Conservation (phyloP, 2,888 invertebrate species). For the Eristalis intricaria region DNA sequence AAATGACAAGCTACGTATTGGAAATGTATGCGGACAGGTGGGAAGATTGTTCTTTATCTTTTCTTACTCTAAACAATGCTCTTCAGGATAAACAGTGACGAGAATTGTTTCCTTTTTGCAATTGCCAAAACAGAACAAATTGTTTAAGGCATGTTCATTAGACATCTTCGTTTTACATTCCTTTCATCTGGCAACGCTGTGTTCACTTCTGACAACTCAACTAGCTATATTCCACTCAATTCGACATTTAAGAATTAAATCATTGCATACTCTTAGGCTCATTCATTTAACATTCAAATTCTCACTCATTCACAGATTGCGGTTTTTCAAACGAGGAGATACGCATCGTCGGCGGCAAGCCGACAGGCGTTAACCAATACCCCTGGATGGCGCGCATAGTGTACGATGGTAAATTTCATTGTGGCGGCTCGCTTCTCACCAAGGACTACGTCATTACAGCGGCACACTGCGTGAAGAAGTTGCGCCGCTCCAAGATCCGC, state of each 20-base stretch:
- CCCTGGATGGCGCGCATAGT: slow-evolving; percentile 94
- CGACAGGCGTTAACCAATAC: slow-evolving; percentile 91
- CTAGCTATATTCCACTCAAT: background rate
- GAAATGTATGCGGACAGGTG: no score
- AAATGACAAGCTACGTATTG: no score
- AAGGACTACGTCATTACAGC: slow-evolving; percentile 93
- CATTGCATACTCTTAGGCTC: slow-evolving; percentile 56
- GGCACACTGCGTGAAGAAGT: slow-evolving; percentile 90
- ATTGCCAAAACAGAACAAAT: background rate
- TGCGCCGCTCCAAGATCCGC: slow-evolving; percentile 90
- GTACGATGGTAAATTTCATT: slow-evolving; percentile 94
- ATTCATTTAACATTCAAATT: background rate
- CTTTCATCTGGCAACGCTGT: background rate
- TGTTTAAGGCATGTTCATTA: background rate
- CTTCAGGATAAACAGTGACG: no score
- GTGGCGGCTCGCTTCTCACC: slow-evolving; percentile 91
- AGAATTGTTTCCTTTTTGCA: no score
- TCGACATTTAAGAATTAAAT: background rate
- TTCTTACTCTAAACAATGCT: no score
- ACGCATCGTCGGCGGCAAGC: slow-evolving; percentile 91
- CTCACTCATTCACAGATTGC: slow-evolving; percentile 84
- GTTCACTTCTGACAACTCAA: no score
- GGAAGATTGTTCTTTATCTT: no score
- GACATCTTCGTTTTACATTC: no score
- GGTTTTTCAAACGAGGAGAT: slow-evolving; percentile 92